Conservation (phyloP, 2,797 vertebrate species). For the Loris lydekkerianus region DNA sequence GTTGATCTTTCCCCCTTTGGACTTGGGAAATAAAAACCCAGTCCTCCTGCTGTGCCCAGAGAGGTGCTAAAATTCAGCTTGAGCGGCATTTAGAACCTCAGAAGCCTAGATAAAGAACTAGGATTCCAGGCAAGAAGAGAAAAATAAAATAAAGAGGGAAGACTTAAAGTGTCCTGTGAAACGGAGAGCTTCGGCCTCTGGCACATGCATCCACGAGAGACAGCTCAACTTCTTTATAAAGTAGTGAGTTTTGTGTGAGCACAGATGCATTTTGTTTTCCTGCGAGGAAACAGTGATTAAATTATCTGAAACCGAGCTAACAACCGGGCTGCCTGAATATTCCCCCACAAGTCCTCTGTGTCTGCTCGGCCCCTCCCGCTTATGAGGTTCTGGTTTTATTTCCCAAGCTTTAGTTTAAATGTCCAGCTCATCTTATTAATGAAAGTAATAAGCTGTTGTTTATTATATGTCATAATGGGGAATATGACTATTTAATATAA, state of each 20-base stretch:
- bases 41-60: constrained; percentile 75
- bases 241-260: constrained; percentile 89
- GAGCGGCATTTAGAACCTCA: constrained; percentile 73
- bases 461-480: constrained; percentile 91
- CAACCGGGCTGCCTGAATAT: constrained; percentile 84
- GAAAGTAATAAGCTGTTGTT: constrained; percentile 91
- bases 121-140: constrained; percentile 79
- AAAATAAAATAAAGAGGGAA: constrained; percentile 66
- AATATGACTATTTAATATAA: constrained; percentile 95
- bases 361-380: constrained; percentile 84
- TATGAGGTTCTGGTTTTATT: constrained; percentile 85
- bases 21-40: constrained; percentile 82
- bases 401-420: constrained; percentile 89
- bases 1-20: constrained; percentile 65
- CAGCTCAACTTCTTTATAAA: constrained; percentile 89
- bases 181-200: constrained; percentile 88
- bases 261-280: constrained; percentile 93
- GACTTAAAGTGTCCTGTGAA: constrained; percentile 83
- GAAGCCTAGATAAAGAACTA: constrained; percentile 84
- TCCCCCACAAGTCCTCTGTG: constrained; percentile 84
- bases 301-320: constrained; percentile 89
- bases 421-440: constrained; percentile 90
- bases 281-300: constrained; percentile 91
- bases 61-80: constrained; percentile 85
- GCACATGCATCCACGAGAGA: constrained; percentile 86